Percentiles rank a stretch among this genome's conserved stretches.
These are phyloP conservation scores for Cheirogaleus major DNA, from an alignment of 2,797 vertebrate species.

Conservation along the genomic window DNA sequence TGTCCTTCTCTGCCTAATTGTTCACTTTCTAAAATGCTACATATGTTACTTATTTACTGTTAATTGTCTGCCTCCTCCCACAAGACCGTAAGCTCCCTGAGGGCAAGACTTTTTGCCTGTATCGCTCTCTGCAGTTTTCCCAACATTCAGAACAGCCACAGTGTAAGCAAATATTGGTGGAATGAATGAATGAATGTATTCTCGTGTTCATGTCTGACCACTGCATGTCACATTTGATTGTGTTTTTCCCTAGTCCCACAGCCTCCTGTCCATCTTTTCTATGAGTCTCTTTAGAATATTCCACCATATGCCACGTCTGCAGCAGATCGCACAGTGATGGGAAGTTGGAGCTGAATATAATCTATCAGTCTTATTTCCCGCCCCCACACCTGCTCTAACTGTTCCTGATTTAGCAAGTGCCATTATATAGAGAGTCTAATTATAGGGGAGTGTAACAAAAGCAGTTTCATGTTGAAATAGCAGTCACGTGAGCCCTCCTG, in stretches of 20 bases:
- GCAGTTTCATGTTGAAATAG: slow-evolving; percentile 66
- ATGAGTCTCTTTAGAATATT: slow-evolving; percentile 71
- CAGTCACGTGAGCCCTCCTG: slow-evolving; percentile 54
- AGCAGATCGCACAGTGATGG: slow-evolving; percentile 78
- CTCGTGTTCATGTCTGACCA: background rate
- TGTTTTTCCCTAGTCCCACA: slow-evolving; percentile 58
- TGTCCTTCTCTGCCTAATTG: background rate
- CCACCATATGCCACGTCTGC: slow-evolving; percentile 77
- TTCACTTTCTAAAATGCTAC: background rate
- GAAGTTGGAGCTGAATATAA: slow-evolving; percentile 82
- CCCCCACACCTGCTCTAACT: slow-evolving; percentile 75
- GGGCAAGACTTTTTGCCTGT: background rate
- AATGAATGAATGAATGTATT: background rate
- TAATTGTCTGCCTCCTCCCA: background rate
- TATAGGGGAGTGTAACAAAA: slow-evolving; percentile 77
- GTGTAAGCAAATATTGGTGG: background rate
- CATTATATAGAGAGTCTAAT: slow-evolving; percentile 77
- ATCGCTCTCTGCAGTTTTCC: background rate
- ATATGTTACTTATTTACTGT: background rate
- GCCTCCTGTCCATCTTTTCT: slow-evolving; percentile 60
- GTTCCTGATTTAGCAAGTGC: slow-evolving; percentile 79
- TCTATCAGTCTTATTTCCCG: slow-evolving; percentile 77
- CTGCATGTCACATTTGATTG: background rate
- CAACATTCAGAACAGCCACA: background rate
- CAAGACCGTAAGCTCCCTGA: background rate